Base-by-base conservation (phyloP, 1,140 invertebrate genomes). In the Diploscapter pachys region DNA sequence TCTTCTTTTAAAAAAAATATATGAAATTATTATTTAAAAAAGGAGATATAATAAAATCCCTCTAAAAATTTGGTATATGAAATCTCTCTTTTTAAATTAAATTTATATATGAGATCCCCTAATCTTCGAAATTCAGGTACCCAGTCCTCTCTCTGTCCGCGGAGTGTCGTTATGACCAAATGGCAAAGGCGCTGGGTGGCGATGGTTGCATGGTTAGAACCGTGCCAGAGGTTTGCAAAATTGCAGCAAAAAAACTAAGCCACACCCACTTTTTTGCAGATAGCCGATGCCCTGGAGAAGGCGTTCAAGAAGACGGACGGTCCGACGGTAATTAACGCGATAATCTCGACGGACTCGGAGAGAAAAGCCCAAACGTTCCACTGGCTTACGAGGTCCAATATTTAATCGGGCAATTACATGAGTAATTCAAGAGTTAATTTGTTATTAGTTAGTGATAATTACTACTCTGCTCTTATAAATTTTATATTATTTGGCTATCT, bases 311-410 rank as follows among this genome's bases (percentile, higher is more conserved):
- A 89, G 8, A 90, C 86, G 1, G 90, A 93, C 84, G 88, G 89
- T 78, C 93, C 94, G 6, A 91, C 90, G 69, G 90, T 98, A 61
- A 93, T 98, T 74, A 97, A 97, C 84, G 91, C 96, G 31, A 89
- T 93, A 80, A 96, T 98, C 53, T 91, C 90, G 86, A 93, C 94
- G 9, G 89, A 90, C 77, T 92, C 94, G 57, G 92, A 93, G 84
- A 90, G 94, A 76, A 96, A 96, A 87, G 90, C 91, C 70, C 95
- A 97, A 88, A 90, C 87, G 80, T 50, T 74, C 84, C 91, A 89
- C 80, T 96, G 93, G 93, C 87, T 96, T 3, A 96, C 93, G 0
- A 92, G 94, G 87, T 93, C 93, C 48, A 94, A 94, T 51, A 74
- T 74, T 65, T 74, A 69, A 31, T 31, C 31, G 31, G 31, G 31